Conservation (phyloP, 2,113 vertebrate species). For the Amphiprion percula region DNA sequence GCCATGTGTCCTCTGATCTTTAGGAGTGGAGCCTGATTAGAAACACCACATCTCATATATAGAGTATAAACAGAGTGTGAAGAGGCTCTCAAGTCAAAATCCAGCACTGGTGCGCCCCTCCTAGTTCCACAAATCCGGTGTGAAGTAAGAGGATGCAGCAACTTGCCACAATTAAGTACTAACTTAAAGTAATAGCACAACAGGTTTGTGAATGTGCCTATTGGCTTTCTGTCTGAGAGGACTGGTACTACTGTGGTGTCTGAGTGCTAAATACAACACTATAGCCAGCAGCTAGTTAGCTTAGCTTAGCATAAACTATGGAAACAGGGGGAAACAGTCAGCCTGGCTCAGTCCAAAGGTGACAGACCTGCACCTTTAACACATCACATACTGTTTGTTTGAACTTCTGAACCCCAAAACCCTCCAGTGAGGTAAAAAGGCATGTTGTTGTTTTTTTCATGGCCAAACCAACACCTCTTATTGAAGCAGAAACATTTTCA, state of each 20-base stretch:
- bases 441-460: too few species aligned
- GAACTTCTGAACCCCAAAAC: too few species aligned
- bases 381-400: not conserved
- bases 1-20: slow-evolving; percentile 42
- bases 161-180: slow-evolving; percentile 20
- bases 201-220: not conserved
- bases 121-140: slow-evolving; percentile 37
- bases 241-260: not conserved
- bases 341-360: not conserved
- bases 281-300: slow-evolving; percentile 13
- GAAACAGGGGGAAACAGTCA: not conserved
- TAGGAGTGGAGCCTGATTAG: not conserved
- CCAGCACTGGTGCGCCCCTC: slow-evolving; percentile 36
- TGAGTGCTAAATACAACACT: not conserved
- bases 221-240: slow-evolving; percentile 10
- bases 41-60: slow-evolving; percentile 26
- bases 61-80: slow-evolving; percentile 35
- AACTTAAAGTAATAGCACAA: slow-evolving; percentile 9
- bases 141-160: slow-evolving; percentile 25
- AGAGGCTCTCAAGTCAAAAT: slow-evolving; percentile 48
- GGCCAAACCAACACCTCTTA: too few species aligned
- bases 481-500: too few species aligned
- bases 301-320: slow-evolving; percentile 27
- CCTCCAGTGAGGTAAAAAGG: too few species aligned
- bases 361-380: too few species aligned